Evolutionary conservation across 2,888 invertebrate genomes (phyloP), one percentile per base, ranked within the genome.

Genomic region (Actias luna): DNA sequence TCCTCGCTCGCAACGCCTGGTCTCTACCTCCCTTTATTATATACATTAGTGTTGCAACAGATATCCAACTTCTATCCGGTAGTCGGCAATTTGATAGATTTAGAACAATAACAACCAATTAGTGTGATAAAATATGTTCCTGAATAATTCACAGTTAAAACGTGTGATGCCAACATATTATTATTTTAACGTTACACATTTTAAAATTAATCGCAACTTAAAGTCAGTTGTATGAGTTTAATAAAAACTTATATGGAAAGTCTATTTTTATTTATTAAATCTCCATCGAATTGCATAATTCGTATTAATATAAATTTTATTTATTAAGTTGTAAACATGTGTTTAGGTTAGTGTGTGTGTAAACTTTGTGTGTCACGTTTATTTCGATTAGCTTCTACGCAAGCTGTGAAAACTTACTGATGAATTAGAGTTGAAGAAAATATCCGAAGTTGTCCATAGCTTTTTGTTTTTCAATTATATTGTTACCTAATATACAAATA

Each of bases 11-110:
- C 67, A 71, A 82, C 81, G 69, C 84, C 81, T 80, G 68, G 72
- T 64, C 79, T 83, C 29, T 42, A 67, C 46, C 82, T 84, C 85
- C 80, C 83, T 82, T 82, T 88, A 87, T 87, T 88, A 87, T 87
- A 89, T 87, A 87, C 85, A 84, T 87, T 63, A 63, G 63, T 59
- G 59, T 55, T 77, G 70, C 70, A 68, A 68, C 59, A 55, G 55
- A 62, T 59, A 61, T 61, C 57, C 64, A 59, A 59, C 50, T 55
- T 59, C 55, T 63, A 60, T 63, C 65, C 58, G 59, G 55, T 65
- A 66, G 39, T 55, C 59, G 63, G 31, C 36, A 59, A 35, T 59
- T 63, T n/a, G 29, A 55, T 52, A 55, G 29, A 59, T 39, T 55
- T 42, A 27, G n/a, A 12, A 35, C 5, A 35, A 35, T 5, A 5